Evolutionary conservation across 1,140 invertebrate genomes (phyloP).

Genomic region (Listronotus oregonensis): DNA sequence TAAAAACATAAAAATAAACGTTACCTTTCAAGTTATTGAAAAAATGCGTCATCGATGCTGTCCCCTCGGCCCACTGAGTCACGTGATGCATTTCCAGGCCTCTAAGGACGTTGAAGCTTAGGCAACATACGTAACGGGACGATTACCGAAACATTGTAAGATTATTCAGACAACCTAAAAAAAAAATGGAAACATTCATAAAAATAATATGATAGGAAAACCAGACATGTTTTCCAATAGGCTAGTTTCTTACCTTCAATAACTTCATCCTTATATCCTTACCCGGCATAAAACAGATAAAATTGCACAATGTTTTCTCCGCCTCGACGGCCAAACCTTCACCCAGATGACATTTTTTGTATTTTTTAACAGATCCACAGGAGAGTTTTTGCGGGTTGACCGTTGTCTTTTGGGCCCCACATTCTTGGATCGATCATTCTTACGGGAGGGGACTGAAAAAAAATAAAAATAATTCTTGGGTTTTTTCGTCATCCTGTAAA

Average conservation of each 20-base stretch:
- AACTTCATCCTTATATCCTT: constrained; percentile 86
- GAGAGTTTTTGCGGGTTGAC: constrained; percentile 85
- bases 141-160: constrained; percentile 86
- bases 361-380: constrained; percentile 93
- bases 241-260: constrained; percentile 79
- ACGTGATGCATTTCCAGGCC: constrained; percentile 81
- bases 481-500: no score
- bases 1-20: background rate
- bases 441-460: constrained; percentile 42
- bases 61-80: constrained; percentile 86
- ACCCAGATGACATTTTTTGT: constrained; percentile 81
- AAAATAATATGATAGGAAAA: no score
- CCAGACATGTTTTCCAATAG: no score
- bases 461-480: no score
- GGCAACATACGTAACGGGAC: constrained; percentile 86
- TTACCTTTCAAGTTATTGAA: constrained; percentile 77
- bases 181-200: constrained; percentile 62
- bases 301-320: constrained; percentile 86
- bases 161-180: constrained; percentile 91
- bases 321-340: constrained; percentile 89
- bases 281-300: constrained; percentile 89
- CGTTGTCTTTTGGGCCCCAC: constrained; percentile 70
- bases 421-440: constrained; percentile 49
- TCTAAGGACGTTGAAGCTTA: constrained; percentile 83
- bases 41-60: constrained; percentile 89